Base-by-base conservation (phyloP, 2,797 vertebrate species). In the Pagetopsis macropterus region DNA sequence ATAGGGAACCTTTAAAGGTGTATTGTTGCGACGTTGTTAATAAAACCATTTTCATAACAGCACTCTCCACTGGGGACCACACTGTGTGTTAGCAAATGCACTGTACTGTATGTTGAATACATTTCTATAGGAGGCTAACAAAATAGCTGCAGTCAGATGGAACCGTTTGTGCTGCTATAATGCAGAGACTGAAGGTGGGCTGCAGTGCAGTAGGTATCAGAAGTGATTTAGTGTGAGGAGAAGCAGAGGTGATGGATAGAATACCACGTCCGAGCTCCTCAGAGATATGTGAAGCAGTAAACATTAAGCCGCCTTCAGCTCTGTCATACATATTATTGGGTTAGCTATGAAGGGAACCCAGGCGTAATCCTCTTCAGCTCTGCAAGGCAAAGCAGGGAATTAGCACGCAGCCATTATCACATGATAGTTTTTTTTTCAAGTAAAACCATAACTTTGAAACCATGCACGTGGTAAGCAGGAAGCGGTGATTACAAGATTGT, bases 301-400 rank as follows among this genome's bases (percentile, higher is more conserved):
- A 91, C 87, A 88, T 57, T 85, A 77, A 92, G 87, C 85, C n/a
- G 85, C 88, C 87, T 72, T 82, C 81, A 85, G 89, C 88, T 72
- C 84, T 86, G 87, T 91, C 91, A 89, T 87, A 88, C 89, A 88
- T 84, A 88, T 89, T 84, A 88, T 82, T 86, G 85, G 85, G 81
- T 88, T 80, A 76, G 84, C 87, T 65, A 67, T 76, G 80, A 85
- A 83, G 88, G 72, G 60, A 89, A 76, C 70, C 69, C 70, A 5
- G 82, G 61, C 77, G 79, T 93, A 93, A 93, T 93, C 88, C 88
- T 88, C 84, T 71, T 75, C 86, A 81, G 56, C 90, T 89, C 83
- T 82, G 85, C 76, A 45, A 83, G 81, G 82, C 85, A 73, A 78
- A 79, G 84, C 54, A 27, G 79, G 71, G 71, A 90, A 84, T 90